Evolutionary conservation across 2,888 invertebrate species (phyloP), one percentile per base, ranked within the genome.

Genomic region (Plagodis dolabraria): DNA sequence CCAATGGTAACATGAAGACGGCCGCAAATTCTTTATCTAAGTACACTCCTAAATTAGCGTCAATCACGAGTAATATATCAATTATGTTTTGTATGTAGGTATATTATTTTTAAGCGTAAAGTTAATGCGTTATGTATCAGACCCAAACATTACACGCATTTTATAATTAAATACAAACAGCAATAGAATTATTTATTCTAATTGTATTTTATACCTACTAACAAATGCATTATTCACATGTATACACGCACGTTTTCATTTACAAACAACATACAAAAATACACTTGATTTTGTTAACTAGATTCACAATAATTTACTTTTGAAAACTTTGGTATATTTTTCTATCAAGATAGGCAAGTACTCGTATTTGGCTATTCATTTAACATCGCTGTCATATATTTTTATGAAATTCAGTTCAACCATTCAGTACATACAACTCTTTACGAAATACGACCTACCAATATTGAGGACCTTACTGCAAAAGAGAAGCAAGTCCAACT

Each of bases 211-310:
- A 43, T 38, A n/a, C 10, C 34, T 11, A 11, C 8, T 10, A 36
- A 36, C 8, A 7, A 36, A 61, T 62, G 60, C 57, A 40, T 58
- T 54, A 63, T 50, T 43, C 43, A 55, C 47, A 60, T 46, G 8
- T 57, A 49, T 65, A 64, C 60, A 51, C 56, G 11, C 69, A 59
- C 68, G 63, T 68, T 65, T 70, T 71, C 62, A 66, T 74, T 75
- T 78, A 84, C 77, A 83, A 80, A 80, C 67, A 77, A 72, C 77
- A 79, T 87, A 87, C 78, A 86, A 87, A 87, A 87, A 87, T 87
- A 87, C 81, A 80, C 63, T 66, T 60, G 57, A 51, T 61, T 48
- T 56, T 59, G 47, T 47, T 57, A 49, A 48, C 33, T 52, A 12
- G 22, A 22, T 22, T 51, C 33, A 36, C 8, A 36, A 36, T 36